Evolutionary conservation across 2,113 vertebrate genomes (phyloP), one percentile per base, ranked within the genome.

Genomic region (Lagopus muta): DNA sequence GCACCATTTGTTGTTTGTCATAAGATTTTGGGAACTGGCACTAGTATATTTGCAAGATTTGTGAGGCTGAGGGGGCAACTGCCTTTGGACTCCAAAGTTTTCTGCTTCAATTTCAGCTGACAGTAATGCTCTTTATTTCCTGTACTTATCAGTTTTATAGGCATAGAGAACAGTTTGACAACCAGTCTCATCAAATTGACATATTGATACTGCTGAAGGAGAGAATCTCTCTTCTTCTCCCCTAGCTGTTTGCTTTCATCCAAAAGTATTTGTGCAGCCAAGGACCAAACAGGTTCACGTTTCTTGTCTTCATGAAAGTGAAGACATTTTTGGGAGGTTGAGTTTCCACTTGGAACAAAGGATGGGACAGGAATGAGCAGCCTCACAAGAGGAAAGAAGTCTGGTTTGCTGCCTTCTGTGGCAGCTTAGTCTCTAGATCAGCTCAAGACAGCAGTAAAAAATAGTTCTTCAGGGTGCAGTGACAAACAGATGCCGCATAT

Each of bases 41-140:
- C 45, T 90, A 42, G 24, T 64, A 25, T 43, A 34, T 28, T 78
- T 25, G 52, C 67, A 52, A 86, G 77, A 74, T 62, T 70, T 65
- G 38, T 10, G 7, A 72, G n/a, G 25, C 69, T 67, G 40, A 73
- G 10, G 24, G 32, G 22, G 3, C 0, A 0, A 40, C 57, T 67
- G 38, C 73, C 18, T 81, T 92, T 84, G 67, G 48, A 81, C 16
- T 75, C 52, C 47, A 47, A 19, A 28, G 40, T 42, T 89, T 71
- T 21, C 58, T 91, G n/a, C 48, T 87, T 28, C 61, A 47, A 4
- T 82, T 95, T 88, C 60, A 80, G n/a, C 52, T 91, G 64, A 48
- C 69, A 74, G 32, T 10, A 40, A 22, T 45, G 54, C 13, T 70
- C 27, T 86, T 62, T 65, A 58, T 70, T 66, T 90, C 79, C 64